phyloP scores from a whole-genome alignment of 1,140 invertebrate species.

The Elysia chlorotica region DNA sequence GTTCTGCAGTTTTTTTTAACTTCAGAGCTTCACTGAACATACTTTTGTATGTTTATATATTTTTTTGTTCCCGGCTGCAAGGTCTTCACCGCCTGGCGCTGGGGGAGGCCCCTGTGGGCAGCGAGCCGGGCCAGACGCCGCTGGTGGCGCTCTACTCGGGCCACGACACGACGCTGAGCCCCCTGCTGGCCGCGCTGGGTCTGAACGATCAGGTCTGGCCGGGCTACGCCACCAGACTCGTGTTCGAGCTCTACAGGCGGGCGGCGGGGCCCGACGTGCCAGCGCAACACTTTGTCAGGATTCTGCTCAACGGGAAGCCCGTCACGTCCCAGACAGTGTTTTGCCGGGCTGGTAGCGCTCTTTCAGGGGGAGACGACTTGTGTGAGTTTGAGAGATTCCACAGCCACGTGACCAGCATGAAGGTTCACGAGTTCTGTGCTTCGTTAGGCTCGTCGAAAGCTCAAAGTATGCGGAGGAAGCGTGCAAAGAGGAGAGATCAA shows the following conservation, averaged over 20 bases:
- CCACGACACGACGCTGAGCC: constrained; percentile 87
- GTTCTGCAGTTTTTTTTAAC: too few species aligned
- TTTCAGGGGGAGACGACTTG: constrained; percentile 28
- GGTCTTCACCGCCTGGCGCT: too few species aligned
- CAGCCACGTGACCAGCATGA: constrained; percentile 43
- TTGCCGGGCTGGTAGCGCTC: constrained; percentile 67
- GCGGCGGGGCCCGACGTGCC: constrained; percentile 63
- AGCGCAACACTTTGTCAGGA: constrained; percentile 80
- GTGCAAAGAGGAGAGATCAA: too few species aligned
- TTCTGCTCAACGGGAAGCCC: constrained; percentile 86
- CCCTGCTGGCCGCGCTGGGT: constrained; percentile 79
- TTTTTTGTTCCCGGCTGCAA: too few species aligned
- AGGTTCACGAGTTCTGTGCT: constrained; percentile 10
- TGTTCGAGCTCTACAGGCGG: constrained; percentile 73
- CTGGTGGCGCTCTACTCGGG: constrained; percentile 86
- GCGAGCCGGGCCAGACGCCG: too few species aligned
- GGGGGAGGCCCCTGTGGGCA: too few species aligned
- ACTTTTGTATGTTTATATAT: too few species aligned
- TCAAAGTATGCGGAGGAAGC: too few species aligned
- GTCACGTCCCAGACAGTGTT: constrained; percentile 81
- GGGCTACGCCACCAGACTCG: constrained; percentile 81
- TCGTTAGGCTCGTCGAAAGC: too few species aligned
- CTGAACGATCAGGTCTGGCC: constrained; percentile 68
- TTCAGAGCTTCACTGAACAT: too few species aligned
- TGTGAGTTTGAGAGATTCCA: constrained; percentile 56